phyloP scores from a whole-genome alignment of 1,140 invertebrate species.

The Galendromus occidentalis region DNA sequence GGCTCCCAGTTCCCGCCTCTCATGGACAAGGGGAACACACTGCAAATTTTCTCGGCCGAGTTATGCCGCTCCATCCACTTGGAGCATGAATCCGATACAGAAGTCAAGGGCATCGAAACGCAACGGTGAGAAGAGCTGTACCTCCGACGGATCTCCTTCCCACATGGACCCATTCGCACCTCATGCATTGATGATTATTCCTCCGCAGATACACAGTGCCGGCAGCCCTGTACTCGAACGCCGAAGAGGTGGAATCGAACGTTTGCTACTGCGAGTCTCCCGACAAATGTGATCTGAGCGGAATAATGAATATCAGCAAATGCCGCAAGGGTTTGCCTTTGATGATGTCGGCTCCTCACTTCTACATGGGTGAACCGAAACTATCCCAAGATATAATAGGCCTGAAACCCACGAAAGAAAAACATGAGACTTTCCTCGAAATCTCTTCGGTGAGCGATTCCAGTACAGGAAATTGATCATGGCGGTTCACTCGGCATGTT shows the following conservation, averaged over 20 bases:
- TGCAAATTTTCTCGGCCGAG: slow-evolving; percentile 23
- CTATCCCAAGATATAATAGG: slow-evolving; percentile 19
- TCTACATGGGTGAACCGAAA: slow-evolving; percentile 21
- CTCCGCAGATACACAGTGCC: too few relatives aligned
- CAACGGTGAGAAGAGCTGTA: slow-evolving; percentile 13
- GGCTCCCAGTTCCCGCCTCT: slow-evolving; percentile 23
- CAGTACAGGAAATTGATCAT: too few relatives aligned
- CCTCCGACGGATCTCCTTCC: too few relatives aligned
- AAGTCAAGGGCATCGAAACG: slow-evolving; percentile 19
- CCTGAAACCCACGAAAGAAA: slow-evolving; percentile 18
- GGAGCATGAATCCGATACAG: slow-evolving; percentile 18
- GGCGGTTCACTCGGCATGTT: too few relatives aligned
- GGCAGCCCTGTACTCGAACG: slow-evolving; percentile 20
- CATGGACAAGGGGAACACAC: slow-evolving; percentile 20
- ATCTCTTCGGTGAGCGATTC: slow-evolving; percentile 21
- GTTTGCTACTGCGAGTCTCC: neutral
- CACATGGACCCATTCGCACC: too few relatives aligned
- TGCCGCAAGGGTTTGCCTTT: slow-evolving; percentile 23
- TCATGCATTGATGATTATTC: too few relatives aligned
- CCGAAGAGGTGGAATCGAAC: slow-evolving; percentile 14
- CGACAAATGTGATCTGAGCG: slow-evolving; percentile 17
- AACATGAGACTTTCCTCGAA: slow-evolving; percentile 24
- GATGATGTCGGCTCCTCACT: slow-evolving; percentile 24
- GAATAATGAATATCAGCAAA: slow-evolving; percentile 20
- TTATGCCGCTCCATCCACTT: slow-evolving; percentile 22